Base-by-base conservation (phyloP, 2,113 vertebrate genomes). In the Zapus hudsonius region DNA sequence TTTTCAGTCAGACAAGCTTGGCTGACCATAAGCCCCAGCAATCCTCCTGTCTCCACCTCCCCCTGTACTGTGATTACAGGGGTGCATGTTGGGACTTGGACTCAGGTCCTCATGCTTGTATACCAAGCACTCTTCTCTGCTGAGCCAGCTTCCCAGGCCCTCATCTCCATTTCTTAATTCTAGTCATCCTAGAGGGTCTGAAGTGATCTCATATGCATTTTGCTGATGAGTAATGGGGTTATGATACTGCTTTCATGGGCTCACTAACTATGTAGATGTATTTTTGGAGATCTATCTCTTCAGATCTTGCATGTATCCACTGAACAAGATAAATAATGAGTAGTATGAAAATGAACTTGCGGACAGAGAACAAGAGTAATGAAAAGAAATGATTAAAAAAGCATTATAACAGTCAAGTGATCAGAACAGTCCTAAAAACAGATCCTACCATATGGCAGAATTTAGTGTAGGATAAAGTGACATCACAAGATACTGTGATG, bases 271-370 rank as follows among this genome's bases (percentile, higher is more conserved):
- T 59, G 36, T 90, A 7, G 61, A 16, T 61, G 75, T 57, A 80
- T 75, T 92, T 33, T 84, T 79, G 67, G 31, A 83, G n/a, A 92
- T 66, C 29, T 72, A 40, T 22, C 86, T 83, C 67, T 36, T 90
- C 70, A 67, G 25, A 78, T 78, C 22, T 38, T 73, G 72, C 81
- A 44, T 82, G 29, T 75, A 80, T 36, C 72, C 17, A 19, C 0
- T 63, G n/a, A 92, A 63, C 81, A 11, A 64, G 44, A 6, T 78
- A 27, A 94, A 79, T 27, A 73, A 74, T 70, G 40, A 81, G n/a
- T 36, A 74, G 44, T 40, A 83, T 72, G 27, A 87, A 85, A 89
- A 85, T 55, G 9, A 78, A 38, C 55, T 78, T 84, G 47, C 27
- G 57, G 70, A 76, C 11, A 91, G 36, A 89, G 20, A 94, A 23